Conservation (phyloP, 2,113 vertebrate genomes). For the Ophthalmolycus amberensis region DNA sequence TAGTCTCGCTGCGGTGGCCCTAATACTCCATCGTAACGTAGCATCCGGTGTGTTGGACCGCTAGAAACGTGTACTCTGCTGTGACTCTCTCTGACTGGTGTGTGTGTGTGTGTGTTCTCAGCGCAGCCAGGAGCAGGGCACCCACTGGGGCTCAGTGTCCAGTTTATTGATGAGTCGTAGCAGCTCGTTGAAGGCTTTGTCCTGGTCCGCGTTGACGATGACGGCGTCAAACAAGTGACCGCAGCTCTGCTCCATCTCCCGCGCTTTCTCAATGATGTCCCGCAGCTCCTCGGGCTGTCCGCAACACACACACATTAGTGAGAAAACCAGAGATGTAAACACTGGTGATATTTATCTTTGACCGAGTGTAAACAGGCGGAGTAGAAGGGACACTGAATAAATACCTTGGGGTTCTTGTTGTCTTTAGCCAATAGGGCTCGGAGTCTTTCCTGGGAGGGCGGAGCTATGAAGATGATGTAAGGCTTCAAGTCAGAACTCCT, state of each 20-base stretch:
- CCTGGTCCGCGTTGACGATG: constrained; percentile 95
- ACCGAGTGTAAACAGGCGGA: background rate
- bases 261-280: constrained; percentile 97
- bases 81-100: background rate
- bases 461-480: constrained; percentile 98
- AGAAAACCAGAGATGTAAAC: background rate
- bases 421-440: constrained; percentile 94
- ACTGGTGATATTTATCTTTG: background rate
- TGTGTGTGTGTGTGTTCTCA: constrained; percentile 53
- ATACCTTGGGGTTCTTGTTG: constrained; percentile 96
- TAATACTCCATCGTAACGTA: background rate
- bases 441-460: constrained; percentile 95
- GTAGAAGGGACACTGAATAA: constrained; percentile 14
- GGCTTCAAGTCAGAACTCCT: constrained; percentile 97
- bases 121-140: constrained; percentile 95
- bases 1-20: background rate
- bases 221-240: constrained; percentile 96
- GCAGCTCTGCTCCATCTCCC: constrained; percentile 98
- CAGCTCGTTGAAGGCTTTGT: constrained; percentile 93
- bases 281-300: constrained; percentile 94
- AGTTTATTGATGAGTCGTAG: constrained; percentile 97
- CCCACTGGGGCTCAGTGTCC: constrained; percentile 99
- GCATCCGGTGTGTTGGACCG: constrained; percentile 23
- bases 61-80: background rate
- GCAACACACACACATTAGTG: background rate